These are phyloP conservation scores for Aphelinus atriplicis DNA, from an alignment of 1,140 invertebrate species.

Conservation along the genomic window DNA sequence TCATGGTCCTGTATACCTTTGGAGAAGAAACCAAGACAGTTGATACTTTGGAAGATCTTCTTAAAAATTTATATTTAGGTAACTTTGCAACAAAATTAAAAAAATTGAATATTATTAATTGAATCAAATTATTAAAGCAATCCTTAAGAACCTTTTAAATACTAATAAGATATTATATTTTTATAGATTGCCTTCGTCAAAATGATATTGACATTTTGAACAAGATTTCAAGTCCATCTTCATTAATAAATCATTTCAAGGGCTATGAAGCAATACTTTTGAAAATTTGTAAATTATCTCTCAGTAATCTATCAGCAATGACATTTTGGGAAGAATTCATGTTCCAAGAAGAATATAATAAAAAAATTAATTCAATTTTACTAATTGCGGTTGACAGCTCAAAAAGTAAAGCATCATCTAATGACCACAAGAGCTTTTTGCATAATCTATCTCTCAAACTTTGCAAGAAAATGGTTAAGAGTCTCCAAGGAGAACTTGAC, in stretches of 20 bases:
- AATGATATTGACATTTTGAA: conserved; percentile 32
- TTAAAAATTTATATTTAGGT: conserved; percentile 28
- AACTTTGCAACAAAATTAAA: conserved; percentile 7
- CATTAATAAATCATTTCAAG: conserved; percentile 33
- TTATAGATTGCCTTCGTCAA: conserved; percentile 25
- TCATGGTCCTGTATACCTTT: conserved; percentile 26
- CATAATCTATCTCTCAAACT: conserved; percentile 31
- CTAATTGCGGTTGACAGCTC: conserved; percentile 30
- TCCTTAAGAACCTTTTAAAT: conserved; percentile 8
- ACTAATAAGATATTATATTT: too few species aligned
- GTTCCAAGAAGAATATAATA: conserved; percentile 11
- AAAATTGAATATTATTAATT: neutral
- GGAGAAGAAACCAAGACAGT: conserved; percentile 21
- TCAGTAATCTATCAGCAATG: conserved; percentile 4
- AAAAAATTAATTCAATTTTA: conserved; percentile 26
- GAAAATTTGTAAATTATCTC: conserved; percentile 35
- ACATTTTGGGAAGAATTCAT: conserved; percentile 20
- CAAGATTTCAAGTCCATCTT: conserved; percentile 1
- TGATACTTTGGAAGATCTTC: neutral
- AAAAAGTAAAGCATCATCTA: conserved; percentile 12
- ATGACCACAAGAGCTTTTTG: conserved; percentile 10
- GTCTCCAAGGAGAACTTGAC: conserved; percentile 13
- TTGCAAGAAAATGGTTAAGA: conserved; percentile 28
- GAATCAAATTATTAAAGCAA: neutral
- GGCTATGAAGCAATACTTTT: conserved; percentile 11